phyloP scores from a whole-genome alignment of 2,113 vertebrate species.

The Tragelaphus buxtoni region DNA sequence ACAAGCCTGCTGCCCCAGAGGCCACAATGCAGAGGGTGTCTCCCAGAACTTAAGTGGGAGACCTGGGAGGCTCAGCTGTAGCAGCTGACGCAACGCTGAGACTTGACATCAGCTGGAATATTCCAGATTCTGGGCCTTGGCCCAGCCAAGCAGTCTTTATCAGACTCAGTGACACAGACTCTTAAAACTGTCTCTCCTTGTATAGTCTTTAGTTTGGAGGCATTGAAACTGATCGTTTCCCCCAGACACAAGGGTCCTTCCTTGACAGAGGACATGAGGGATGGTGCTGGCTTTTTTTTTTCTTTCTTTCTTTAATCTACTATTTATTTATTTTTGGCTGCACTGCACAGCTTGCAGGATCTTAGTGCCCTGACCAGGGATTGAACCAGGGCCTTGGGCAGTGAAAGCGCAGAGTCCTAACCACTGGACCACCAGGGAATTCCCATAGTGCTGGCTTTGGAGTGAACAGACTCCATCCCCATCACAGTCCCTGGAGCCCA shows the following conservation, averaged over 20 bases:
- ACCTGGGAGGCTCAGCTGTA: background rate
- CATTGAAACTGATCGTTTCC: background rate
- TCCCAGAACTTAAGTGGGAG: background rate
- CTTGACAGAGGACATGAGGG: background rate
- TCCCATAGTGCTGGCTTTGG: background rate
- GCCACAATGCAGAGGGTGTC: background rate
- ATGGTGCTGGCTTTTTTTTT: background rate
- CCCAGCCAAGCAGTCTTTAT: background rate
- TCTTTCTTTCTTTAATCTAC: background rate
- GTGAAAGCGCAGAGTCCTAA: background rate
- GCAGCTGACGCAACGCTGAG: accelerated
- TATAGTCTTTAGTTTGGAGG: background rate
- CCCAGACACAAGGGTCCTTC: background rate
- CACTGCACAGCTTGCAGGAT: background rate
- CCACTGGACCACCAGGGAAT: background rate
- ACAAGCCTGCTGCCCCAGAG: background rate
- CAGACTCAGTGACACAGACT: background rate
- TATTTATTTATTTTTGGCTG: background rate
- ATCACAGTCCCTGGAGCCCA: background rate
- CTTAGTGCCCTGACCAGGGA: background rate
- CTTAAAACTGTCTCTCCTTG: background rate
- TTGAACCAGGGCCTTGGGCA: background rate
- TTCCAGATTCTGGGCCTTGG: background rate
- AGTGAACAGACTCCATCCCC: background rate
- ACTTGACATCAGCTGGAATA: background rate